Conservation (phyloP, 2,113 vertebrate species). For the Neodontobutis hainanensis region DNA sequence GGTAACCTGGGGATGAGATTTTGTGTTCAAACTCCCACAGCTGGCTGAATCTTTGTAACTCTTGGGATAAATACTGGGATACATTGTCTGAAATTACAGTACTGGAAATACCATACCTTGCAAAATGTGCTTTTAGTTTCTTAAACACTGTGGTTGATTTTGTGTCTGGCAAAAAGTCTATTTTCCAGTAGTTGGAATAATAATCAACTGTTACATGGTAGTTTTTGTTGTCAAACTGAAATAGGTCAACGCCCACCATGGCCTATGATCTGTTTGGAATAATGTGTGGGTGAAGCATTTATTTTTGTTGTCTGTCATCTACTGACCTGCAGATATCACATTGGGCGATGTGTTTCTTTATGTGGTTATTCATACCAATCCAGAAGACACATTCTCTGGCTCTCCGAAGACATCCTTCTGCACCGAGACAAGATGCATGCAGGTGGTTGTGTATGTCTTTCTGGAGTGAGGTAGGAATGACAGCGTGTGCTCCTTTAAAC, state of each 20-base stretch:
- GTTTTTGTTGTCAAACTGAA: background rate
- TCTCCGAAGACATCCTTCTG: background rate
- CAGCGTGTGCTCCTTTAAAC: background rate
- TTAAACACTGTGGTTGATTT: background rate
- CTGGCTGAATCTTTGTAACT: background rate
- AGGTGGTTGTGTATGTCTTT: background rate
- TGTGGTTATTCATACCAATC: background rate
- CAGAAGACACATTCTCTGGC: background rate
- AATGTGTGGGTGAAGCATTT: background rate
- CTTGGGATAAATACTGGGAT: background rate
- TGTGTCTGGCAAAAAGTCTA: slow-evolving; percentile 1
- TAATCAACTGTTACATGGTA: too few species aligned
- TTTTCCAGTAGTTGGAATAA: background rate
- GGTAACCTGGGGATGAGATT: background rate
- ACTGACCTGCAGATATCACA: slow-evolving; percentile 6
- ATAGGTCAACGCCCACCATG: slow-evolving; percentile 16
- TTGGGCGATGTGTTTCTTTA: too few species aligned
- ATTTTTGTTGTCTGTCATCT: background rate
- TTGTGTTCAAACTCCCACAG: slow-evolving; percentile 3
- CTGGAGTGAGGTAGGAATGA: background rate
- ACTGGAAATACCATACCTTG: background rate
- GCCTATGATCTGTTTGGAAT: background rate
- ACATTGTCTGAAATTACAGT: background rate
- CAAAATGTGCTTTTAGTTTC: slow-evolving; percentile 15
- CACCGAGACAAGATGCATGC: background rate